These are phyloP conservation scores for Bubo scandiacus DNA, from an alignment of 2,113 vertebrate species.

Conservation along the genomic window DNA sequence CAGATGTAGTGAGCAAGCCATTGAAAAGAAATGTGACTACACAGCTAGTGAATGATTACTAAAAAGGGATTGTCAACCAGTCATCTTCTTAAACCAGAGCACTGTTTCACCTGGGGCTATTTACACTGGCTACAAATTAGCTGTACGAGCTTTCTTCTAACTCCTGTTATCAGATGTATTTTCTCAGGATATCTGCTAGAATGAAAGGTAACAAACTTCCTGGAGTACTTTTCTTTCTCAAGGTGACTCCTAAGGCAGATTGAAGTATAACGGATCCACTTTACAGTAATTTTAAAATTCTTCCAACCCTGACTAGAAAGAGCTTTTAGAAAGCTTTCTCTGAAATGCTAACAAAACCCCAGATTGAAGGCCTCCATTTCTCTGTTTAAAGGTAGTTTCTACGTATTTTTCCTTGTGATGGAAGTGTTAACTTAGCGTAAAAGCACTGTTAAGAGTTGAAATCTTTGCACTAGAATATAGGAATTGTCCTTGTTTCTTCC, in stretches of 20 bases:
- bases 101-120: not conserved
- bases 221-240: not conserved
- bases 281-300: not conserved
- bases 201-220: not conserved
- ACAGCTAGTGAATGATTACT: not conserved
- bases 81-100: not conserved
- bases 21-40: not conserved
- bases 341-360: not conserved
- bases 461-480: not conserved
- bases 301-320: not conserved
- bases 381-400: not conserved
- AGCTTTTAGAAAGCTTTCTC: not conserved
- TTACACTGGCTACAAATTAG: not conserved
- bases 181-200: not conserved
- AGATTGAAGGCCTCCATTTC: not conserved
- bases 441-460: not conserved
- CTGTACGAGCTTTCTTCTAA: not conserved
- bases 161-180: not conserved
- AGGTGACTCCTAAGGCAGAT: not conserved
- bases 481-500: not conserved
- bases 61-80: not conserved
- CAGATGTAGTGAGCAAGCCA: not conserved
- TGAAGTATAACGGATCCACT: not conserved
- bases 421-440: not conserved
- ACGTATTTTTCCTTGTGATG: not conserved